A percentile compares a stretch with the other conserved stretches of the same genome.
Evolutionary conservation across 2,797 vertebrate genomes (phyloP).

Genomic region (Melanotaenia pygmaea): DNA sequence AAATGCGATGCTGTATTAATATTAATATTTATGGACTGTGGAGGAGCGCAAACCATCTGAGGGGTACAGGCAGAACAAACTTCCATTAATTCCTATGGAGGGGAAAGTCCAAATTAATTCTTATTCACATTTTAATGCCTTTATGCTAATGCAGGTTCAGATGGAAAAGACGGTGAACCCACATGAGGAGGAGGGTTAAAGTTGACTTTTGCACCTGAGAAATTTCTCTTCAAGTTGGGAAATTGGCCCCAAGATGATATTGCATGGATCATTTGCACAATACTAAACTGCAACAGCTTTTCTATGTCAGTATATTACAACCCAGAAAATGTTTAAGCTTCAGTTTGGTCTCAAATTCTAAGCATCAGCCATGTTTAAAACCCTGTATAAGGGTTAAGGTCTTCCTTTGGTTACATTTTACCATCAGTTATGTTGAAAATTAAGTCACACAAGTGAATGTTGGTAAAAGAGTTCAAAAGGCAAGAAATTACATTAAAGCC

Average conservation of each 20-base stretch:
- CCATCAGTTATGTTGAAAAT: not conserved
- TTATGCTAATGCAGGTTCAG: constrained; percentile 85
- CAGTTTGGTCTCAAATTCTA: constrained; percentile 4
- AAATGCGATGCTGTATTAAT: constrained; percentile 88
- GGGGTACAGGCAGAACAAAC: constrained; percentile 85
- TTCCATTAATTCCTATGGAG: constrained; percentile 89
- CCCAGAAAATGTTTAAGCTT: not conserved
- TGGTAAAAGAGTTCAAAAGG: not conserved
- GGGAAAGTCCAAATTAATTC: constrained; percentile 90
- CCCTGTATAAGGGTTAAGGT: too few relatives aligned
- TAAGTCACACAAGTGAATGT: not conserved
- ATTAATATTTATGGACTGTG: constrained; percentile 91
- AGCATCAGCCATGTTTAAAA: not conserved
- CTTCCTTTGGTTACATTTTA: not conserved
- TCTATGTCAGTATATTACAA: not conserved
- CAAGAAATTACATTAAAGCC: not conserved
- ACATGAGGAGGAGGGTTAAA: constrained; percentile 80
- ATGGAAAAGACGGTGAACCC: constrained; percentile 73
- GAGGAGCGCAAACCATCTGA: constrained; percentile 79
- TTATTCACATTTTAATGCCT: constrained; percentile 88
- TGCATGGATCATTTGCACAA: constrained; percentile 38
- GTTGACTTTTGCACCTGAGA: constrained; percentile 80
- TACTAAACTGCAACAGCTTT: constrained; percentile 22
- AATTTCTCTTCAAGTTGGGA: constrained; percentile 63
- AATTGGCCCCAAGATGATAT: constrained; percentile 54